These are phyloP conservation scores for Anastrepha obliqua DNA, from an alignment of 1,140 invertebrate species.

Conservation along the genomic window DNA sequence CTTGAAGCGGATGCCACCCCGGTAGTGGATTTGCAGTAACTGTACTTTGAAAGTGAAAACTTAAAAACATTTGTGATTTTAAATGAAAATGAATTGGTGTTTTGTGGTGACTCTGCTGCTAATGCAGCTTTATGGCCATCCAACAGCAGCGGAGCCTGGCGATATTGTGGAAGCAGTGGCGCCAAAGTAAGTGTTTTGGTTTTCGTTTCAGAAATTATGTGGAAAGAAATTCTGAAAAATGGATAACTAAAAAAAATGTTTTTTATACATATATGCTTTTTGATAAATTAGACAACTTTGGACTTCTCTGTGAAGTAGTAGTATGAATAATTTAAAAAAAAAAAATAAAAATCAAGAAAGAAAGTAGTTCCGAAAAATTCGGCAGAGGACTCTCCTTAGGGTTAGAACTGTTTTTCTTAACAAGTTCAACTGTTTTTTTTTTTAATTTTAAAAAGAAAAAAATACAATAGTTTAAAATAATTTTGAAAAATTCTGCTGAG, in stretches of 20 bases:
- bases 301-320: too few species aligned
- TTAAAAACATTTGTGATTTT: not conserved
- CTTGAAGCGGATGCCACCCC: not conserved
- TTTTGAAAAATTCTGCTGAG: too few species aligned
- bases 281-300: not conserved
- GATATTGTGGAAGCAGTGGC: constrained; percentile 40
- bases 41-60: constrained; percentile 17
- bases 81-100: not conserved
- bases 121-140: not conserved
- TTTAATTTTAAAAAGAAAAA: too few species aligned
- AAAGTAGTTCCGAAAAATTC: too few species aligned
- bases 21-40: not conserved
- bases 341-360: too few species aligned
- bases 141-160: not conserved
- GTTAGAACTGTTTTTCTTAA: too few species aligned
- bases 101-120: not conserved
- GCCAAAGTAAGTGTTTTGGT: constrained; percentile 36
- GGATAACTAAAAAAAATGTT: not conserved
- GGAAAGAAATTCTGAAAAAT: not conserved
- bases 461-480: too few species aligned
- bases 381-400: too few species aligned
- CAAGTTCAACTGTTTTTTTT: too few species aligned
- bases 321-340: too few species aligned
- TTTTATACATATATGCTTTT: not conserved
- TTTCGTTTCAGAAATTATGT: not conserved